A percentile compares a stretch with the other conserved stretches of the same genome.
Evolutionary conservation across 2,797 vertebrate species (phyloP).

Genomic region (Artibeus jamaicensis): DNA sequence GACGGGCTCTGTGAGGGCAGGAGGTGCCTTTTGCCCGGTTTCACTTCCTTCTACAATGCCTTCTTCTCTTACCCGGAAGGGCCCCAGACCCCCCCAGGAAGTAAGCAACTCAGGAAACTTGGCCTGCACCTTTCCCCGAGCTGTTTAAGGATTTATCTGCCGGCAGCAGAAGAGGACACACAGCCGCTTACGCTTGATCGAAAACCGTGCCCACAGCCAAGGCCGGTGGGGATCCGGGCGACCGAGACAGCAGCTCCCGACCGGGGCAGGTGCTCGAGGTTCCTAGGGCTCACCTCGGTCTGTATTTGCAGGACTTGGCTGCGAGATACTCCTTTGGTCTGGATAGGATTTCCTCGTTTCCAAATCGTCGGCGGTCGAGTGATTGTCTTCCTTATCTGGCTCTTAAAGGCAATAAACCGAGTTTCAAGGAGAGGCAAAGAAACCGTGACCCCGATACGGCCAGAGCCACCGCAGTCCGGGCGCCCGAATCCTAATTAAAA

Average conservation of each 20-base stretch:
- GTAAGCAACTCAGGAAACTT: neutral
- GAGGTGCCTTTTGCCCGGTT: neutral
- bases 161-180: neutral
- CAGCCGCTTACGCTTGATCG: neutral
- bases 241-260: neutral
- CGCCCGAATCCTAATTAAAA: slow-evolving; percentile 80
- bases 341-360: slow-evolving; percentile 90
- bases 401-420: slow-evolving; percentile 87
- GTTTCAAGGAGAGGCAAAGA: slow-evolving; percentile 81
- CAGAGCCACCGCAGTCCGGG: slow-evolving; percentile 81
- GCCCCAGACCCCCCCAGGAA: neutral
- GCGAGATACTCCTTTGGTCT: slow-evolving; percentile 88
- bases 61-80: neutral
- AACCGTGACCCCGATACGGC: slow-evolving; percentile 79
- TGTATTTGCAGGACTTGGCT: slow-evolving; percentile 88
- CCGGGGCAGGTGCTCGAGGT: neutral
- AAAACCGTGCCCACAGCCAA: neutral
- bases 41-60: neutral
- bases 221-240: neutral
- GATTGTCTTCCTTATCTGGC: slow-evolving; percentile 87
- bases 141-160: slow-evolving; percentile 55
- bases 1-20: neutral
- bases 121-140: neutral
- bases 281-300: slow-evolving; percentile 86
- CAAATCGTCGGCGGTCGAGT: slow-evolving; percentile 91